These are phyloP conservation scores for Helobdella robusta DNA, from an alignment of 2,888 invertebrate genomes.

Conservation along the genomic window DNA sequence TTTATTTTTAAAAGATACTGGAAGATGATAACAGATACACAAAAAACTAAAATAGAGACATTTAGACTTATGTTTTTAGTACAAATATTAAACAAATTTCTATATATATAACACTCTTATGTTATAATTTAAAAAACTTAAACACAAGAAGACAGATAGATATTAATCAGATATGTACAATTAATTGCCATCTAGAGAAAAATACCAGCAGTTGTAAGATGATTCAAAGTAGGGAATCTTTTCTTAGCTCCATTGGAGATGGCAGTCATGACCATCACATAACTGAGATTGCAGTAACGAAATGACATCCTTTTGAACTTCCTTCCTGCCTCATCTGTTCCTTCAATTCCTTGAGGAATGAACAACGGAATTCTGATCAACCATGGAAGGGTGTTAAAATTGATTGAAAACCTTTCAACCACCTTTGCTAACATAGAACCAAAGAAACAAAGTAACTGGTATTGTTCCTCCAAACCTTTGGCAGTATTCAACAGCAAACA, in stretches of 20 bases:
- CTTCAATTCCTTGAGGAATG: conserved; percentile 59
- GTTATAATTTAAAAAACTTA: too few relatives aligned
- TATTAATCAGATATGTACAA: too few relatives aligned
- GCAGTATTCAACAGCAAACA: conserved; percentile 72
- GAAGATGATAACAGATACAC: too few relatives aligned
- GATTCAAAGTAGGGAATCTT: conserved; percentile 51
- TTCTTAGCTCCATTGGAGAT: conserved; percentile 59
- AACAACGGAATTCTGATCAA: conserved; percentile 59
- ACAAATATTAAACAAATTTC: too few relatives aligned
- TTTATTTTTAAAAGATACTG: too few relatives aligned
- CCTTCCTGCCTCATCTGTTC: conserved; percentile 55
- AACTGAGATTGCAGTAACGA: conserved; percentile 53
- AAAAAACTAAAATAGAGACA: too few relatives aligned
- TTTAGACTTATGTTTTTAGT: too few relatives aligned
- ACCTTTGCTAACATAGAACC: conserved; percentile 84
- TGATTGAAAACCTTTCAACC: conserved; percentile 84
- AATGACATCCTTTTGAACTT: conserved; percentile 57
- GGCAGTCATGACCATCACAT: conserved; percentile 57
- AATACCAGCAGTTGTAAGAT: conserved; percentile 50
- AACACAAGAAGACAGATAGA: too few relatives aligned
- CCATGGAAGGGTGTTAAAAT: conserved; percentile 63
- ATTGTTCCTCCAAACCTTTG: conserved; percentile 75
- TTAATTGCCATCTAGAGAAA: too few relatives aligned
- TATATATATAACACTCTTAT: too few relatives aligned
- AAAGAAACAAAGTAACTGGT: conserved; percentile 81